Evolutionary conservation across 2,113 vertebrate genomes (phyloP), one percentile per base, ranked within the genome.

Genomic region (Sinocyclocheilus maitianheensis): DNA sequence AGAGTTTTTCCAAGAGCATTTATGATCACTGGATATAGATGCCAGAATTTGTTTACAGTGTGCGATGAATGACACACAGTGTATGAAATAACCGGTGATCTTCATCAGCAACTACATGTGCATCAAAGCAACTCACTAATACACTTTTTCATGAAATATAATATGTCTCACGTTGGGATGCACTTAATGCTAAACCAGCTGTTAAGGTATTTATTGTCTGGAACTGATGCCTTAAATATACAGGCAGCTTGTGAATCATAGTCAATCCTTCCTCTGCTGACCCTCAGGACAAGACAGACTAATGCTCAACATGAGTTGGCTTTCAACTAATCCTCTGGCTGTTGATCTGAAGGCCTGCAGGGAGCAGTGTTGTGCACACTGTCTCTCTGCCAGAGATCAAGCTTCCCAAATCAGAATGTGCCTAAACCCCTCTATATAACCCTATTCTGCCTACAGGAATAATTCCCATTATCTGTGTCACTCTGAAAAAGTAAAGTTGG

Each of bases 281-380:
- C 67, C 30, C 16, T 71, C 20, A 40, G 69, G 18, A 22, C 9
- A 72, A 9, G 69, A 34, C 69, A 40, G 34, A 43, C 69, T 16
- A 37, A 34, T 9, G 8, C 5, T 71, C 67, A n/a, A 43, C 43
- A 51, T 76, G n/a, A n/a, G 12, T n/a, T 76, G 22, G 40, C 74
- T 76, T 51, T 16, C n/a, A 51, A 2, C n/a, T n/a, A 76, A 26
- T 24, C 43, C 11, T n/a, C 22, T 13, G 22, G 81, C 65, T 86
- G 55, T 89, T 91, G 72, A 75, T 83, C 34, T 69, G 48, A 48
- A 53, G 83, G 77, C 88, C 93, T 90, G 84, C 77, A 91, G 92
- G 90, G 90, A 90, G 89, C 92, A 92, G 91, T 92, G 89, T 92
- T 92, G 89, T 85, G 88, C 77, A 82, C 34, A 37, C 82, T 30